Base-by-base conservation (phyloP, 2,888 invertebrate species). In the Matsumyia berberina region DNA sequence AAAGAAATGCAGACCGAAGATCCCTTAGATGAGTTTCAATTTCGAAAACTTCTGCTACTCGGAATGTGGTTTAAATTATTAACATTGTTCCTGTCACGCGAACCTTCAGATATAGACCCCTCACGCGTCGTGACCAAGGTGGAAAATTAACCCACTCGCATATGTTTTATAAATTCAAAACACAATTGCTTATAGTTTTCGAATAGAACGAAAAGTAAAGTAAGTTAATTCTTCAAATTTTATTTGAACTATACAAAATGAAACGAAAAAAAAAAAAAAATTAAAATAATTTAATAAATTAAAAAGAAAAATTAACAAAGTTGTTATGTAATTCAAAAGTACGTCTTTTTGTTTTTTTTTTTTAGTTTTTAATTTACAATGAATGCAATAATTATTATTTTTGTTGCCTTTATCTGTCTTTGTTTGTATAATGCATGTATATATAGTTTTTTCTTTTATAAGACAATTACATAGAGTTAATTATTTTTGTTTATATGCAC, bases 171-270 rank as follows among this genome's bases (percentile, higher is more conserved):
- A 17, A 55, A 62, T 70, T 15, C 15, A 62, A 42, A 62, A 60
- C 39, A 15, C 70, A 60, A 9, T 33, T 62, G 12, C 53, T 24
- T 24, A 6, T 44, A 4, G 11, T 66, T 60, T 62, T 67, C 29
- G 29, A 67, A 24, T 44, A 19, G 15, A 74, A 55, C 62, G 31
- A 77, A 77, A 77, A 58, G 12, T 19, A 77, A 58, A 53, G 39
- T 44, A 82, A 51, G 15, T 74, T 53, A 81, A 72, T 73, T 78
- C 53, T 73, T 83, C 46, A 69, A 73, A 64, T 83, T 83, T 83
- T 83, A 83, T 83, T 83, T 74, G 49, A 83, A 83, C 73, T 64
- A 73, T 83, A 83, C 79, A 83, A 83, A 83, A 79, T 60, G 44
- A 81, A 70, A 19, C 62, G 55, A 12, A 58, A 77, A 83, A 24